These are phyloP conservation scores for Austrofundulus limnaeus DNA, from an alignment of 2,113 vertebrate species.

Conservation along the genomic window DNA sequence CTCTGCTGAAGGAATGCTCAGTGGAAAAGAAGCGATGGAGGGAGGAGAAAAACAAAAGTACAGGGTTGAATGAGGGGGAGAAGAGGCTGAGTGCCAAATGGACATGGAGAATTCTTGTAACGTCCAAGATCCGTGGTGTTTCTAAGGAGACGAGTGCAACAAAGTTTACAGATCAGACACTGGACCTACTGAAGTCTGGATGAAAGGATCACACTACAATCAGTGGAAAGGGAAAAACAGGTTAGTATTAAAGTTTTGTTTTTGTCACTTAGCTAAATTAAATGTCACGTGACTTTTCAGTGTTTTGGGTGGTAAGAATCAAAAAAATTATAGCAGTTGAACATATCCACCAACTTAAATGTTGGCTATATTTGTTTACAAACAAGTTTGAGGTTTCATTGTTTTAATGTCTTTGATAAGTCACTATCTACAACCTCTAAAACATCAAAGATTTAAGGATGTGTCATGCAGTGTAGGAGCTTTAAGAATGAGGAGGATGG, in stretches of 20 bases:
- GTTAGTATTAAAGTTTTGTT: slow-evolving; percentile 42
- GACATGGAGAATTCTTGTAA: slow-evolving; percentile 58
- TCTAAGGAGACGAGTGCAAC: slow-evolving; percentile 57
- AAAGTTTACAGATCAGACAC: slow-evolving; percentile 25
- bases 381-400: not conserved
- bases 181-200: slow-evolving; percentile 29
- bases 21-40: slow-evolving; percentile 20
- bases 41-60: slow-evolving; percentile 40
- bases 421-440: not conserved
- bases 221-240: slow-evolving; percentile 35
- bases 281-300: not conserved
- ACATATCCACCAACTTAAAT: slow-evolving; percentile 3
- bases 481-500: slow-evolving; percentile 2
- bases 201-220: slow-evolving; percentile 6
- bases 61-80: slow-evolving; percentile 31
- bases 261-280: not conserved
- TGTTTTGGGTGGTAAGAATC: not conserved
- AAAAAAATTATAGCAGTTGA: not conserved
- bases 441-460: slow-evolving; percentile 4
- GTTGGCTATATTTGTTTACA: slow-evolving; percentile 9
- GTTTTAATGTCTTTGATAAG: not conserved
- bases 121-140: slow-evolving; percentile 46
- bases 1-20: slow-evolving; percentile 28
- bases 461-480: slow-evolving; percentile 6
- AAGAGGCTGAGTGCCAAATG: slow-evolving; percentile 38